Evolutionary conservation across 2,113 vertebrate species (phyloP), one percentile per base, ranked within the genome.

Genomic region (Brevimyrus niger): DNA sequence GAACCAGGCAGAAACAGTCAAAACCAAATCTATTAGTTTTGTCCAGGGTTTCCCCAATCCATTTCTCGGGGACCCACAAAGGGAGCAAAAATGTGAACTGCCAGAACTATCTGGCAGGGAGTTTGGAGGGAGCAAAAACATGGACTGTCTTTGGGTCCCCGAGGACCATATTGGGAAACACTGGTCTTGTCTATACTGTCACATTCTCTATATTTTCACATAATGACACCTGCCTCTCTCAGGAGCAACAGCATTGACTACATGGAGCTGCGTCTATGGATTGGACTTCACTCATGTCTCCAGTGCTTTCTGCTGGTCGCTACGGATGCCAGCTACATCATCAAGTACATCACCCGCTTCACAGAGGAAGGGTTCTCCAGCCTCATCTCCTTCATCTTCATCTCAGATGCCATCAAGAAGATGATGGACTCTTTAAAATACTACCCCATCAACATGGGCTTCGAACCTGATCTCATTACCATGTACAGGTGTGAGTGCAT

Each of bases 321-420:
- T 65, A 96, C 96, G 0, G 97, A 98, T 0, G 96, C 97, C 95
- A 97, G 97, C 93, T 97, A 96, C 93, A 97, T 97, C 90, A 97
- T 98, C 92, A 97, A 97, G 91, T 98, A 98, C 93, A 96, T 98
- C 94, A 98, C 97, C 0, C 97, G 97, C 92, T 98, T 98, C 95
- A 98, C 97, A 0, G 97, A 98, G 91, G 97, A 98, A 89, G 97
- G 97, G 21, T 98, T 98, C 95, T 98, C 97, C 92, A 97, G 96
- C 89, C 97, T 98, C 92, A 98, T 98, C 94, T 98, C 97, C 94
- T 97, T 98, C 95, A 98, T 98, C 93, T 98, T 98, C 94, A 98
- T 98, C 94, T 98, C 97, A 0, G 97, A 98, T 0, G 97, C 97
- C 91, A 96, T 98, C 93, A 98, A 97, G 93, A 98, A 98, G 93